Percentiles rank a stretch among this genome's conserved stretches.
Evolutionary conservation across 2,113 vertebrate species (phyloP).

Genomic region (Orycteropus afer): DNA sequence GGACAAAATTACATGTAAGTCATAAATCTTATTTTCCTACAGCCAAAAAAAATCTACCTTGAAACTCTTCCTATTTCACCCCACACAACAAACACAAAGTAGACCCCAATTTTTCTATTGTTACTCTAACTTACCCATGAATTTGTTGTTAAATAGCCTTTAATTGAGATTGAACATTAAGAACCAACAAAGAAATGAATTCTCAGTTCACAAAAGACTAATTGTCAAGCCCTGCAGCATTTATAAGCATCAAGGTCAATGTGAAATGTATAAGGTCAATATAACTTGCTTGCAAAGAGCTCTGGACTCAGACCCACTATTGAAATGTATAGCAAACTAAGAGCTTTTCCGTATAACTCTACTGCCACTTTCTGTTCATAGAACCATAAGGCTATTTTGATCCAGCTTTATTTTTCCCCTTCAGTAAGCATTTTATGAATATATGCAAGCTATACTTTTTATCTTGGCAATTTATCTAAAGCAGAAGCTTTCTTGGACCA

Average conservation of each 20-base stretch:
- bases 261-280: constrained; percentile 49
- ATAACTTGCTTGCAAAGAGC: not conserved
- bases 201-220: constrained; percentile 56
- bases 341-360: not conserved
- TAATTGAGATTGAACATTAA: constrained; percentile 47
- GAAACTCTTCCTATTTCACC: not conserved
- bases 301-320: not conserved
- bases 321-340: too few species aligned
- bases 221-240: constrained; percentile 36
- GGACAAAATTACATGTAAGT: constrained; percentile 56
- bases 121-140: constrained; percentile 1
- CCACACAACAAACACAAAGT: not conserved
- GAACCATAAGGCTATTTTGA: constrained; percentile 8
- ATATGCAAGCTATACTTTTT: constrained; percentile 46
- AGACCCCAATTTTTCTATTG: not conserved
- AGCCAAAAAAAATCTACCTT: not conserved
- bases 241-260: constrained; percentile 59
- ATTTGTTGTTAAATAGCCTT: constrained; percentile 30
- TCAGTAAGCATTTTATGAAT: constrained; percentile 18
- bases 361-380: constrained; percentile 39
- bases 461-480: constrained; percentile 47
- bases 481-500: constrained; percentile 39
- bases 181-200: constrained; percentile 38
- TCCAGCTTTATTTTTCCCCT: not conserved
- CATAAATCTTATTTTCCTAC: constrained; percentile 65